Base-by-base conservation (phyloP, 2,888 invertebrate genomes). In the Napeogenes sylphis region DNA sequence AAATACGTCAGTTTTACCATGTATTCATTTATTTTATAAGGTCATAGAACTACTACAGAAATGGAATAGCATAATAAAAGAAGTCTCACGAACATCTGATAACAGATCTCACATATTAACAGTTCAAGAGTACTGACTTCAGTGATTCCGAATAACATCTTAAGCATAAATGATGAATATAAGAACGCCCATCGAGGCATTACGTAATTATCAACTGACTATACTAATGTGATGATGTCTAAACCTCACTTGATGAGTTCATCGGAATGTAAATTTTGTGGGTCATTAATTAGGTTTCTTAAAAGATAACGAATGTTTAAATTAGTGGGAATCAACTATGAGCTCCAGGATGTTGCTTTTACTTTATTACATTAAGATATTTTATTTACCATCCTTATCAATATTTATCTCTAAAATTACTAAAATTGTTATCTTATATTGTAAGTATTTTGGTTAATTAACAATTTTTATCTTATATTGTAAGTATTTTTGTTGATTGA, bases 131-230 rank as follows among this genome's bases (percentile, higher is more conserved):
- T 61, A 57, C 38, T 71, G 66, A 67, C 75, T 76, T 75, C 73
- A 78, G 77, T 82, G 78, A 83, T 85, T 82, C 75, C 69, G 72
- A 77, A 80, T 86, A 84, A 88, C 87, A 82, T 90, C 88, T 89
- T 86, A 87, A 80, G 85, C 86, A 84, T 82, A 83, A 85, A 85
- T 87, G 87, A 88, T 87, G 82, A 80, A 85, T 87, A 79, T 76
- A 84, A 76, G 82, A 82, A 87, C 89, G 90, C 89, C 90, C 87
- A 83, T 83, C 71, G 75, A 79, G 75, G 80, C 75, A 76, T 74
- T 77, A 70, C 77, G 82, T 88, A 88, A 89, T 89, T 89, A 89
- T 87, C 85, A 79, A 75, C 79, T 77, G 70, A 72, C 78, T 75
- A 70, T 71, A 74, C 82, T 87, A 87, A 87, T 85, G 84, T 85